phyloP scores from a whole-genome alignment of 2,888 invertebrate genomes.

The Alcis repandata region DNA sequence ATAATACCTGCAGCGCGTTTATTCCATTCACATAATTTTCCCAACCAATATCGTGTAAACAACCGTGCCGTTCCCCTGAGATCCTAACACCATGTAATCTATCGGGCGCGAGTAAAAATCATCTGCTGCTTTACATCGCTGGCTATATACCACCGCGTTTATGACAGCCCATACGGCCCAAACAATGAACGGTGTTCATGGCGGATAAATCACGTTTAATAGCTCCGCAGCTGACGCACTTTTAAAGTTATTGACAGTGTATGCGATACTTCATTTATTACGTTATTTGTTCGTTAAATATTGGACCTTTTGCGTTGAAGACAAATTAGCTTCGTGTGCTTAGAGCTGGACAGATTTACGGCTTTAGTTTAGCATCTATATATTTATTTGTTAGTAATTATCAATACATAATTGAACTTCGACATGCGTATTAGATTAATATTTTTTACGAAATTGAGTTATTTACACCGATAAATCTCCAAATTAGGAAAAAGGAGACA shows the following conservation, averaged over 20 bases:
- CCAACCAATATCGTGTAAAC: conserved; percentile 48
- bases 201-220: conserved; percentile 72
- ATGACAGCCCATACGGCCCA: conserved; percentile 58
- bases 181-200: conserved; percentile 68
- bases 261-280: conserved; percentile 57
- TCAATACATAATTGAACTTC: too few relatives aligned
- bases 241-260: conserved; percentile 70
- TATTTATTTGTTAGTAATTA: neutral
- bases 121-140: conserved; percentile 63
- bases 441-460: too few relatives aligned
- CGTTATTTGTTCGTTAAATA: conserved; percentile 28
- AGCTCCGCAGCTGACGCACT: conserved; percentile 66
- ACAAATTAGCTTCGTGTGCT: conserved; percentile 33
- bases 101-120: conserved; percentile 62
- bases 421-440: too few relatives aligned
- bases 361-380: neutral
- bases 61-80: conserved; percentile 46
- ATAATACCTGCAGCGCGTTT: conserved; percentile 31
- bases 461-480: too few relatives aligned
- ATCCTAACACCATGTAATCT: conserved; percentile 61
- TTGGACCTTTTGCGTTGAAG: conserved; percentile 36
- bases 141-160: conserved; percentile 53
- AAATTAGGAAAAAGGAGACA: too few relatives aligned
- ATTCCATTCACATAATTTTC: conserved; percentile 45
- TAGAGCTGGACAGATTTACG: neutral